A percentile compares a stretch with the other conserved stretches of the same genome.
Conservation (phyloP, 2,797 vertebrate species). For the Macroramphosus scolopax region DNA sequence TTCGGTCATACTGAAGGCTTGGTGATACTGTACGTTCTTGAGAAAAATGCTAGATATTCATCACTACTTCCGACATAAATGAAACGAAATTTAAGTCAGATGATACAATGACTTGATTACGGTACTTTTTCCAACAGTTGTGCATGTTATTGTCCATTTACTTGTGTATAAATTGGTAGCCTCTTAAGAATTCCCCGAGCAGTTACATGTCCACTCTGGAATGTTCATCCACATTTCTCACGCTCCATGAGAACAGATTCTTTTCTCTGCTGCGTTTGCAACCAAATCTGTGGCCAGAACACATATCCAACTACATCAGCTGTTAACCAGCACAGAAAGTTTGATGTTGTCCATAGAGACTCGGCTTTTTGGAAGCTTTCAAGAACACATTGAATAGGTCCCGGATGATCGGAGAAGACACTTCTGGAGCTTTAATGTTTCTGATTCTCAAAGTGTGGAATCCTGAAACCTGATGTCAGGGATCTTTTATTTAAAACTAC, state of each 20-base stretch:
- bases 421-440: conserved; percentile 4
- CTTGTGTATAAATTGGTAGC: conserved; percentile 10
- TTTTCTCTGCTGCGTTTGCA: conserved; percentile 42
- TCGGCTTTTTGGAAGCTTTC: conserved; percentile 32
- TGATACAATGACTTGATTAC: conserved; percentile 11
- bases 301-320: conserved; percentile 36
- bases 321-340: conserved; percentile 40
- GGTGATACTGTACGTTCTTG: too few relatives aligned
- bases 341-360: conserved; percentile 47
- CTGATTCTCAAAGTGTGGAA: conserved; percentile 10
- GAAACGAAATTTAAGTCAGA: too few relatives aligned
- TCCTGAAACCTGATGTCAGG: conserved; percentile 6
- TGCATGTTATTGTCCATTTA: conserved; percentile 15
- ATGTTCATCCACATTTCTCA: conserved; percentile 58
- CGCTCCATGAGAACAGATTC: conserved; percentile 44
- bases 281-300: conserved; percentile 14
- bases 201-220: conserved; percentile 55
- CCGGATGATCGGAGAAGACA: conserved; percentile 20
- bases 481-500: too few relatives aligned
- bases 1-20: too few relatives aligned
- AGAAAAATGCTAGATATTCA: too few relatives aligned
- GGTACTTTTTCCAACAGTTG: neutral
- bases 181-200: conserved; percentile 19
- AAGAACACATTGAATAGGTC: conserved; percentile 34
- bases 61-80: too few relatives aligned